Percentiles rank a stretch among this genome's conserved stretches.
Evolutionary conservation across 2,113 vertebrate genomes (phyloP).

Genomic region (Muntiacus reevesi): DNA sequence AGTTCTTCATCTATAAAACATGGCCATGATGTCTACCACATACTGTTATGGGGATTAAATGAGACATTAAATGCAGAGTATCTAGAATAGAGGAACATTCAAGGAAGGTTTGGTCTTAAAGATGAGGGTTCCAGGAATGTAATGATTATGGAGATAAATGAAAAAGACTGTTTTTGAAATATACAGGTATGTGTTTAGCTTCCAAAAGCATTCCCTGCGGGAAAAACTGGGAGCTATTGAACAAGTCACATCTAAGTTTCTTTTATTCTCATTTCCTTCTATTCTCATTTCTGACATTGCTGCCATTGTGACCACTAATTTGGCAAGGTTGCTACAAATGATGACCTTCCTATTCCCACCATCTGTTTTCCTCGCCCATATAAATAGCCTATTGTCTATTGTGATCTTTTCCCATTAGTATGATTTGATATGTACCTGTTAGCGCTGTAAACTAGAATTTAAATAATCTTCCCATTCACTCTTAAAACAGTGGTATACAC

Average conservation of each 20-base stretch:
- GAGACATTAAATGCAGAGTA: neutral
- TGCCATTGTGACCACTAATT: constrained; percentile 16
- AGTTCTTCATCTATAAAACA: neutral
- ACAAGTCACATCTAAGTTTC: neutral
- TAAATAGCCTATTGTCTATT: neutral
- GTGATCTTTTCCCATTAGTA: neutral
- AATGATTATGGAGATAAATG: neutral
- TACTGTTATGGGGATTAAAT: neutral
- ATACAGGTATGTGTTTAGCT: neutral
- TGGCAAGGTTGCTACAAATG: constrained; percentile 41
- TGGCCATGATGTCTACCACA: neutral
- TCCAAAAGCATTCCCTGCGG: neutral
- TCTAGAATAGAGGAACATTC: neutral
- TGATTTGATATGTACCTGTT: neutral
- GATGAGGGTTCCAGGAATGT: neutral
- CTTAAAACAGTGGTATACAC: neutral
- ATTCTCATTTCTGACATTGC: constrained; percentile 14
- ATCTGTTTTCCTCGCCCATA: constrained; percentile 45
- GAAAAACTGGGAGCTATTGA: neutral
- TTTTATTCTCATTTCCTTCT: constrained; percentile 8
- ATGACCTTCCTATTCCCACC: constrained; percentile 37
- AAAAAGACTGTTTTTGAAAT: neutral
- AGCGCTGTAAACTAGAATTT: neutral
- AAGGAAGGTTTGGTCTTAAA: neutral
- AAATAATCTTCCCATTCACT: neutral